phyloP scores from a whole-genome alignment of 1,140 invertebrate species.

The Drosophila sproati region DNA sequence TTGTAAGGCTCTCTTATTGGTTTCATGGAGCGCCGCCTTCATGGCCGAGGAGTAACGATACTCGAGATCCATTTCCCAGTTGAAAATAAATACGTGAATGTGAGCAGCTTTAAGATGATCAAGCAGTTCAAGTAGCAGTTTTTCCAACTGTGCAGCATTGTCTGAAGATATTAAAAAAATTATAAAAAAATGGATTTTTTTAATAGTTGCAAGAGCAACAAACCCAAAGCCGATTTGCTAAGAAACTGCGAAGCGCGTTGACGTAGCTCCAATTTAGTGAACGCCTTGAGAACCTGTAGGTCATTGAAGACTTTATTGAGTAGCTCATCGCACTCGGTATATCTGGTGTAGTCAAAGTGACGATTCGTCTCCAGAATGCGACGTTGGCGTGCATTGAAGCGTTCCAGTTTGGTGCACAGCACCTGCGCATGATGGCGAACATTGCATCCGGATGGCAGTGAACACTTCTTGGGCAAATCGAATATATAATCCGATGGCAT shows the following conservation, averaged over 20 bases:
- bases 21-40: constrained; percentile 29
- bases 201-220: not conserved
- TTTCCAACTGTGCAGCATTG: constrained; percentile 49
- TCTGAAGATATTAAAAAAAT: constrained; percentile 28
- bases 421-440: constrained; percentile 70
- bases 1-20: constrained; percentile 25
- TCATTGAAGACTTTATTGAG: constrained; percentile 21
- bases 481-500: constrained; percentile 48
- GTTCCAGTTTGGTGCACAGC: constrained; percentile 57
- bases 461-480: constrained; percentile 32
- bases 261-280: constrained; percentile 46
- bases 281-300: constrained; percentile 32
- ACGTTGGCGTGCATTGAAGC: constrained; percentile 46
- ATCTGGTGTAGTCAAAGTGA: constrained; percentile 54
- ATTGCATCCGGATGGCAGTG: constrained; percentile 54
- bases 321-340: constrained; percentile 60
- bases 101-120: constrained; percentile 58
- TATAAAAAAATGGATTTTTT: not conserved
- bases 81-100: constrained; percentile 58
- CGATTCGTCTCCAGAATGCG: constrained; percentile 58
- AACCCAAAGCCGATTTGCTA: constrained; percentile 23
- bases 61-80: constrained; percentile 75
- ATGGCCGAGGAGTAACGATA: constrained; percentile 62
- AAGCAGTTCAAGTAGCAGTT: constrained; percentile 38
- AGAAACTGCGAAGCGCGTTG: constrained; percentile 57